These are phyloP conservation scores for Bucorvus abyssinicus DNA, from an alignment of 2,797 vertebrate genomes.

Conservation along the genomic window DNA sequence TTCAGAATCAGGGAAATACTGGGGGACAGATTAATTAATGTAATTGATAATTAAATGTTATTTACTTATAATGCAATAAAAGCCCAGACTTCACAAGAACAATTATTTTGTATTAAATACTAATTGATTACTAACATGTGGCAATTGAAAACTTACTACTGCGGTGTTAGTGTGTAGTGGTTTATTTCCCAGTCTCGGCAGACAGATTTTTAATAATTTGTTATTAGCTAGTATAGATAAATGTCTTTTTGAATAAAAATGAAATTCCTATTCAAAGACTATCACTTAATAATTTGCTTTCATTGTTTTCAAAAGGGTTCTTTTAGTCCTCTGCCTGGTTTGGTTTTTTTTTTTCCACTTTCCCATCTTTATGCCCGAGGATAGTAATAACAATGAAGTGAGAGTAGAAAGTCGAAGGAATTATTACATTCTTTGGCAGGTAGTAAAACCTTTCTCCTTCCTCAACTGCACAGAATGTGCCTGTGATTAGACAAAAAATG, in stretches of 20 bases:
- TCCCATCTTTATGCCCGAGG: neutral
- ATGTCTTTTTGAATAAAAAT: neutral
- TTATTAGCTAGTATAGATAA: constrained; percentile 9
- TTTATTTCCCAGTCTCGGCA: neutral
- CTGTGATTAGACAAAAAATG: constrained; percentile 20
- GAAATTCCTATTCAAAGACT: neutral
- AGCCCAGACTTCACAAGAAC: neutral
- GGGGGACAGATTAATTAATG: neutral
- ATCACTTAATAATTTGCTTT: neutral
- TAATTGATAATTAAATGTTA: constrained; percentile 8
- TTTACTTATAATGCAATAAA: constrained; percentile 3
- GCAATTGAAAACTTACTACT: constrained; percentile 30
- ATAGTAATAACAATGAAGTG: neutral
- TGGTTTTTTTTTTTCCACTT: accelerated
- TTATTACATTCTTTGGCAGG: constrained; percentile 4
- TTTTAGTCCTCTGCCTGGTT: neutral
- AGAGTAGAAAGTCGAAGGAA: constrained; percentile 10
- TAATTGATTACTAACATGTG: constrained; percentile 15
- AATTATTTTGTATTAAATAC: constrained; percentile 17
- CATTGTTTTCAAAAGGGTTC: neutral
- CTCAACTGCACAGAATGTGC: neutral
- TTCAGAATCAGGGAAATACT: neutral
- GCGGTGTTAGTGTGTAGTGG: neutral
- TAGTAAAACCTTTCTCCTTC: neutral
- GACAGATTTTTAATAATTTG: constrained; percentile 39